Evolutionary conservation across 2,797 vertebrate species (phyloP).

Genomic region (Cephalopachus bancanus): DNA sequence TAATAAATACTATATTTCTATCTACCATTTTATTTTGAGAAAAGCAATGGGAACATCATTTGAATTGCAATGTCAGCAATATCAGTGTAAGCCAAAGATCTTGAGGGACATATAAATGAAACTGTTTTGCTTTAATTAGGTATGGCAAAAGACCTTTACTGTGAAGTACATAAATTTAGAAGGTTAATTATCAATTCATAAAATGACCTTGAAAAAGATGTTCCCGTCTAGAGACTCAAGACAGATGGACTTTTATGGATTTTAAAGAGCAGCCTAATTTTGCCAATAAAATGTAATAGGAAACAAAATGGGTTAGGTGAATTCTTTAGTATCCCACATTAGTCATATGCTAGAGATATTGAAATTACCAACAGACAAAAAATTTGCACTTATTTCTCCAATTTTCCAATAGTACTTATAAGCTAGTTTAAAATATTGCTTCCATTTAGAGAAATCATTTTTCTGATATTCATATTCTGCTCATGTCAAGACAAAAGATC

Average conservation of each 20-base stretch:
- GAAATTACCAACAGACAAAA: conserved; percentile 33
- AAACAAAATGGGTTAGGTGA: conserved; percentile 68
- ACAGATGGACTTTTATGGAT: conserved; percentile 73
- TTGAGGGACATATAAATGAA: conserved; percentile 12
- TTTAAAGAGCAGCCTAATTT: conserved; percentile 68
- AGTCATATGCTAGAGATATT: conserved; percentile 47
- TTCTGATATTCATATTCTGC: conserved; percentile 52
- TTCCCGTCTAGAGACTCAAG: conserved; percentile 53
- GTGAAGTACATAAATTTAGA: conserved; percentile 56
- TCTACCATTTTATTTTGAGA: not conserved
- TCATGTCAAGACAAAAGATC: conserved; percentile 59
- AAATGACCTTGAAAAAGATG: conserved; percentile 70
- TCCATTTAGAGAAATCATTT: conserved; percentile 25
- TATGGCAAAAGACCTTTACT: conserved; percentile 40
- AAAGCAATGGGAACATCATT: not conserved
- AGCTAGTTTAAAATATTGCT: conserved; percentile 11
- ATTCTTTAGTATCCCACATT: conserved; percentile 72
- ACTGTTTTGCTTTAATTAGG: conserved; percentile 60
- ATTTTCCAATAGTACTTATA: not conserved
- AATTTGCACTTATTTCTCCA: conserved; percentile 8
- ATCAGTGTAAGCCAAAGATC: not conserved
- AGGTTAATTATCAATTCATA: conserved; percentile 72
- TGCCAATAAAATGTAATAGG: conserved; percentile 74
- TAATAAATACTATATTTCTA: not conserved
- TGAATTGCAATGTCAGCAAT: conserved; percentile 17